Evolutionary conservation across 2,888 invertebrate genomes (phyloP).

Genomic region (Pollenia angustigena): DNA sequence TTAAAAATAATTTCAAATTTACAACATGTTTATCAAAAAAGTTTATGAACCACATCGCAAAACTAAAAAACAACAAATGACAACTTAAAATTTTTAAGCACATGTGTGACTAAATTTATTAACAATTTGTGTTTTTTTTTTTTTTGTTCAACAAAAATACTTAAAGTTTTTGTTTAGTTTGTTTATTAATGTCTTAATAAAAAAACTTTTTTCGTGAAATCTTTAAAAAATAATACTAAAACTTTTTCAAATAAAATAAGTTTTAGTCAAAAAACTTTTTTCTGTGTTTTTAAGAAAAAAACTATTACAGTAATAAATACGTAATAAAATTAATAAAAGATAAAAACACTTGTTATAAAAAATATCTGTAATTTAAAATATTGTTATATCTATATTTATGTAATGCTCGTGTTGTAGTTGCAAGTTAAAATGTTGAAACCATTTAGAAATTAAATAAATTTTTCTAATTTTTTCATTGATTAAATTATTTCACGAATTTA

Average conservation of each 20-base stretch:
- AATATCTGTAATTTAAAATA: neutral
- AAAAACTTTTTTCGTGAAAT: constrained; percentile 34
- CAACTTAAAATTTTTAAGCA: neutral
- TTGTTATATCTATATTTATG: neutral
- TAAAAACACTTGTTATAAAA: constrained; percentile 16
- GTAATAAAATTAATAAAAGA: constrained; percentile 25
- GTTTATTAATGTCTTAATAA: constrained; percentile 67
- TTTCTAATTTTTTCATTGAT: no score
- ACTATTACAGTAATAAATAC: constrained; percentile 39
- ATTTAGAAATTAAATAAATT: no score
- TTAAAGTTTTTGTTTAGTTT: constrained; percentile 43
- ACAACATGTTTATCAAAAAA: neutral
- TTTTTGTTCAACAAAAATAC: neutral
- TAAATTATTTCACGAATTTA: no score
- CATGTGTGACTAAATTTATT: constrained; percentile 44
- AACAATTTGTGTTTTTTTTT: neutral
- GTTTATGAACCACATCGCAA: neutral
- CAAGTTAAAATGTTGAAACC: no score
- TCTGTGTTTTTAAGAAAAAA: neutral
- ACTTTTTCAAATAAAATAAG: constrained; percentile 23
- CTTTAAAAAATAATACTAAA: constrained; percentile 15
- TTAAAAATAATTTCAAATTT: no score
- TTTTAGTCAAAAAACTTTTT: constrained; percentile 8
- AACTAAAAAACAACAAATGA: neutral
- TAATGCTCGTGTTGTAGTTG: neutral